phyloP scores from a whole-genome alignment of 2,888 invertebrate genomes.

The Phanerotoma sp. region DNA sequence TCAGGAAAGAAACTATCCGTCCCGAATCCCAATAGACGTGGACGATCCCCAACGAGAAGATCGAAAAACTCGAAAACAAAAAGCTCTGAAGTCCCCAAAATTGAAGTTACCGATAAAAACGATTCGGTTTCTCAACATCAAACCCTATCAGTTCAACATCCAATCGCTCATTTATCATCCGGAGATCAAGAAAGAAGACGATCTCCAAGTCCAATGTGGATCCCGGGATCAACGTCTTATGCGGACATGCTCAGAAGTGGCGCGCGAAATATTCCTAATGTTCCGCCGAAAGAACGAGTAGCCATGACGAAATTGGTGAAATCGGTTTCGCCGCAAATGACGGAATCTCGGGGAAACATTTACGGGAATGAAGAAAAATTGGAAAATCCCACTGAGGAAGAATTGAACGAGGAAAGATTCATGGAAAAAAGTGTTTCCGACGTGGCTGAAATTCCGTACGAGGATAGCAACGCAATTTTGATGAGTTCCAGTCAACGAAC shows the following conservation, averaged over 20 bases:
- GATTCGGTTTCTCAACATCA: no score
- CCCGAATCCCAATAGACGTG: no score
- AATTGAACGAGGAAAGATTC: neutral
- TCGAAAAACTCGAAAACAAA: neutral
- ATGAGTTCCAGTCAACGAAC: no score
- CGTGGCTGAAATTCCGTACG: no score
- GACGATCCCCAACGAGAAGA: conserved; percentile 60
- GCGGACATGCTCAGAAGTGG: conserved; percentile 75
- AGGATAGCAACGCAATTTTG: no score
- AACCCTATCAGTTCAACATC: no score
- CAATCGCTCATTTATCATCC: conserved; percentile 38
- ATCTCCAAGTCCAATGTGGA: conserved; percentile 73
- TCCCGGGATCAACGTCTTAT: conserved; percentile 73
- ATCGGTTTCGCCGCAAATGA: no score
- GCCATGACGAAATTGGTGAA: no score
- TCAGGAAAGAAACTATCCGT: conserved; percentile 2
- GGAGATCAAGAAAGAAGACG: conserved; percentile 56
- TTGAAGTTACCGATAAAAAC: conserved; percentile 29
- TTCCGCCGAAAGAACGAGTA: neutral
- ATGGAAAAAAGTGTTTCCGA: neutral
- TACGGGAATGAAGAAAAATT: no score
- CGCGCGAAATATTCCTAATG: neutral
- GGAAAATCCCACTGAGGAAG: conserved; percentile 6
- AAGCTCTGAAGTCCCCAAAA: conserved; percentile 29
- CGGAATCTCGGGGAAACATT: neutral